Conservation (phyloP, 2,888 invertebrate species). For the Cabera pusaria region DNA sequence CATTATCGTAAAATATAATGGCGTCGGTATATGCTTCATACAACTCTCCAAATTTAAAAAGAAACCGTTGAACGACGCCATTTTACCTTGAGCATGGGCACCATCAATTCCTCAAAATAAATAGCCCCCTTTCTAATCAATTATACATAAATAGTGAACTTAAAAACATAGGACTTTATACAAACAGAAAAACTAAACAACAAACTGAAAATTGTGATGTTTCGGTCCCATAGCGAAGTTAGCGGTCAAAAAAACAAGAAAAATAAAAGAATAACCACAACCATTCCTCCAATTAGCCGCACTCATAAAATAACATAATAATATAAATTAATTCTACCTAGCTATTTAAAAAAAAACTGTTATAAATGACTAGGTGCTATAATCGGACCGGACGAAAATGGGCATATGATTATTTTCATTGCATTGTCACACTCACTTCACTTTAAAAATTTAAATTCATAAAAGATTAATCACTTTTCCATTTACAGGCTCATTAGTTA, state of each 20-base stretch:
- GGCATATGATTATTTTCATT: neutral
- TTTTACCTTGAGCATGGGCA: slow-evolving; percentile 50
- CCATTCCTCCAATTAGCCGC: slow-evolving; percentile 64
- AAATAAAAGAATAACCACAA: slow-evolving; percentile 48
- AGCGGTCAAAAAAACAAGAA: slow-evolving; percentile 17
- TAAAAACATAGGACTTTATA: slow-evolving; percentile 69
- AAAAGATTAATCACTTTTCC: too few species aligned
- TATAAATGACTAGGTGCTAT: slow-evolving; percentile 74
- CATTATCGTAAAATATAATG: too few species aligned
- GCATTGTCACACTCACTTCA: neutral
- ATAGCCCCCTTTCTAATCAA: slow-evolving; percentile 68
- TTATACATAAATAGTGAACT: slow-evolving; percentile 76
- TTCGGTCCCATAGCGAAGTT: slow-evolving; percentile 52
- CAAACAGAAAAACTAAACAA: slow-evolving; percentile 61
- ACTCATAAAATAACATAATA: slow-evolving; percentile 54
- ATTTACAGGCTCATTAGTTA: too few species aligned
- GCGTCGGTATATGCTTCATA: too few species aligned
- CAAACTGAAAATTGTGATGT: slow-evolving; percentile 38
- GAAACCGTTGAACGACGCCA: too few species aligned
- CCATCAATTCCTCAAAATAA: slow-evolving; percentile 69
- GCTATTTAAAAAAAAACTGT: slow-evolving; percentile 67
- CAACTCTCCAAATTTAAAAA: too few species aligned
- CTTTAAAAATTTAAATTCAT: neutral
- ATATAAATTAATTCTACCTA: slow-evolving; percentile 69
- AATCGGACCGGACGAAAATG: slow-evolving; percentile 42